phyloP scores from a whole-genome alignment of 2,113 vertebrate species.

The Acanthisitta chloris region DNA sequence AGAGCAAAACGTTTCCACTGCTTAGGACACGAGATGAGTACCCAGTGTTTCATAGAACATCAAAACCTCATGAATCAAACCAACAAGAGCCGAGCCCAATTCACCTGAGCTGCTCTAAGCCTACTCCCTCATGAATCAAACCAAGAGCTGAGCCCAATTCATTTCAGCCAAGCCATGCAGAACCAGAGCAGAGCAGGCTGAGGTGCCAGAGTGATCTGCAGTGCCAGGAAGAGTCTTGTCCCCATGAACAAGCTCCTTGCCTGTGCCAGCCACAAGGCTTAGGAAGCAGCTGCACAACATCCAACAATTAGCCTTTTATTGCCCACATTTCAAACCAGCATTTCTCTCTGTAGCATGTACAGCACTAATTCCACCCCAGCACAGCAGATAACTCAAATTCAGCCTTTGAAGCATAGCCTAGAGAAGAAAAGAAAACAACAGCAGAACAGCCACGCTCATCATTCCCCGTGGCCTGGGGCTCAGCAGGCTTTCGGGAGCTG shows the following conservation, averaged over 20 bases:
- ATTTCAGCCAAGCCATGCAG: too few relatives aligned
- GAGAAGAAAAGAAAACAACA: neutral
- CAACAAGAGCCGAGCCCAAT: too few relatives aligned
- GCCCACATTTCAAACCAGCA: neutral
- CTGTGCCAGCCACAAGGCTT: neutral
- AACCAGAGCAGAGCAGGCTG: accelerated
- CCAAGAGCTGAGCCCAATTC: neutral
- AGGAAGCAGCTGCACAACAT: neutral
- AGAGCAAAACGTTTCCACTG: too few relatives aligned
- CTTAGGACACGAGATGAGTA: too few relatives aligned
- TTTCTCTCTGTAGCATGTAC: accelerated
- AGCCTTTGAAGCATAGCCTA: neutral
- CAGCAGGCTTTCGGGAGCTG: neutral
- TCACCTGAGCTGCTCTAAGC: too few relatives aligned
- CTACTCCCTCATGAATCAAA: neutral
- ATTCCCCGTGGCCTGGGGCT: neutral
- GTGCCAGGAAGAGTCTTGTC: neutral
- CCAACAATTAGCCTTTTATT: neutral
- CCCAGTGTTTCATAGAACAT: too few relatives aligned
- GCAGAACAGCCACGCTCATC: accelerated
- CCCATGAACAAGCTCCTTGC: accelerated
- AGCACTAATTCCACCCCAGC: neutral
- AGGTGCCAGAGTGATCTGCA: neutral
- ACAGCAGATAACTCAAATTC: neutral
- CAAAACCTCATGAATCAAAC: too few relatives aligned